These are phyloP conservation scores for Phortica okadai DNA, from an alignment of 2,888 invertebrate genomes.

Conservation along the genomic window DNA sequence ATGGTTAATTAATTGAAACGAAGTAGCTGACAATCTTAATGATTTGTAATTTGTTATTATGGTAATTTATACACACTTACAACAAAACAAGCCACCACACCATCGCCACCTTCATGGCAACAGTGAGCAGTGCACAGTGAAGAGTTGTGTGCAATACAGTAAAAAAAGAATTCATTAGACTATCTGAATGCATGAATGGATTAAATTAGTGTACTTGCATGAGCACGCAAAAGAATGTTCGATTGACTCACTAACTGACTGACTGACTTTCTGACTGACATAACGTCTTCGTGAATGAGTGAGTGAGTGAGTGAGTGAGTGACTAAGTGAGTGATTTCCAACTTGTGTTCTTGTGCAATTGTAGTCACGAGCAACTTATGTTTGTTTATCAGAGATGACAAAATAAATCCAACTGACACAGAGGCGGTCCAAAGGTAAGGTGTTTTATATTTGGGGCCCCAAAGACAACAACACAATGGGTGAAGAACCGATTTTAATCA, in stretches of 20 bases:
- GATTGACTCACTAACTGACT: slow-evolving; percentile 5
- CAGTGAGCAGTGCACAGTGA: slow-evolving; percentile 35
- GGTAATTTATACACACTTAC: slow-evolving; percentile 67
- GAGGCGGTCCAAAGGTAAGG: not conserved
- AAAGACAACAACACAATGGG: too few species aligned
- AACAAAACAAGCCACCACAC: slow-evolving; percentile 35
- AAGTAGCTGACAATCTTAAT: slow-evolving; percentile 72
- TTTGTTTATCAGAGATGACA: slow-evolving; percentile 49
- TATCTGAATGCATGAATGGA: not conserved
- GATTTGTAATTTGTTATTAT: slow-evolving; percentile 72
- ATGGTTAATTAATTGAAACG: slow-evolving; percentile 71
- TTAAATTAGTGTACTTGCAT: not conserved
- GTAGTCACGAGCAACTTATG: slow-evolving; percentile 72
- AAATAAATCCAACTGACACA: not conserved
- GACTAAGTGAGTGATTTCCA: not conserved
- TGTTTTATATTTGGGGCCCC: not conserved
- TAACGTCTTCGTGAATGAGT: not conserved
- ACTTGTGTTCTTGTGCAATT: slow-evolving; percentile 59
- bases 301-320: not conserved
- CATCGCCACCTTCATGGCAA: slow-evolving; percentile 35
- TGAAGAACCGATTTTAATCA: too few species aligned
- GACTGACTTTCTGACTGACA: slow-evolving; percentile 4
- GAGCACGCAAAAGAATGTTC: not conserved
- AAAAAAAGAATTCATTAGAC: slow-evolving; percentile 13
- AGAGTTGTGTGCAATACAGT: slow-evolving; percentile 34